phyloP scores from a whole-genome alignment of 2,113 vertebrate genomes.

The Myiagra hebetior region DNA sequence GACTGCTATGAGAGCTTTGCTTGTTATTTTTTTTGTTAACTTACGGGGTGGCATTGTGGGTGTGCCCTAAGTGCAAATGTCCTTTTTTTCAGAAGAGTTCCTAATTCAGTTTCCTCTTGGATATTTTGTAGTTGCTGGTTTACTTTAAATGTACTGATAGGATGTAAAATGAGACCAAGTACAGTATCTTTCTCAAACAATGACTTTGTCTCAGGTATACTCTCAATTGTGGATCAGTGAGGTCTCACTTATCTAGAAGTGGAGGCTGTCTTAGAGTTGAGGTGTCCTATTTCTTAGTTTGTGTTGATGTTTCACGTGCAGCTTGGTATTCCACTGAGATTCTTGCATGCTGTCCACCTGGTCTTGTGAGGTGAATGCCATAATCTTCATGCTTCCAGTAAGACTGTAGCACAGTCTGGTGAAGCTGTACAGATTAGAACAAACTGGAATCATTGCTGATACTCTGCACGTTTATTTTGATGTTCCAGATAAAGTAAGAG shows the following conservation, averaged over 20 bases:
- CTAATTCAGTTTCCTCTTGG: not conserved
- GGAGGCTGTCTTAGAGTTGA: not conserved
- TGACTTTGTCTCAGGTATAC: not conserved
- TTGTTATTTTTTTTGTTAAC: not conserved
- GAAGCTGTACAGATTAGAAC: not conserved
- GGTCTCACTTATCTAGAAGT: not conserved
- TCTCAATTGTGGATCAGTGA: not conserved
- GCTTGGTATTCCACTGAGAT: not conserved
- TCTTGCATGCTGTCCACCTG: slow-evolving; percentile 3
- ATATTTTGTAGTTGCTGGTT: not conserved
- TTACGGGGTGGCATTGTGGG: not conserved
- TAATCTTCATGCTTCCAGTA: not conserved
- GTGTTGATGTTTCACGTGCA: not conserved
- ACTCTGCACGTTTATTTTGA: slow-evolving; percentile 74
- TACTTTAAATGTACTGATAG: not conserved
- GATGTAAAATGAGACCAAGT: not conserved
- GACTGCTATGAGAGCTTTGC: not conserved
- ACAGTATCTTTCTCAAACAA: not conserved
- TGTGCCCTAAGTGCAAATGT: not conserved
- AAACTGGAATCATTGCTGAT: slow-evolving; percentile 38
- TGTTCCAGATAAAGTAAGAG: slow-evolving; percentile 81
- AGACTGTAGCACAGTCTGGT: not conserved
- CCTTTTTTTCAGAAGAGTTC: not conserved
- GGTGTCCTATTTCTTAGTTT: not conserved
- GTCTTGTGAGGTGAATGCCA: not conserved